Conservation (phyloP, 1,140 invertebrate genomes). For the Bombus picipes region DNA sequence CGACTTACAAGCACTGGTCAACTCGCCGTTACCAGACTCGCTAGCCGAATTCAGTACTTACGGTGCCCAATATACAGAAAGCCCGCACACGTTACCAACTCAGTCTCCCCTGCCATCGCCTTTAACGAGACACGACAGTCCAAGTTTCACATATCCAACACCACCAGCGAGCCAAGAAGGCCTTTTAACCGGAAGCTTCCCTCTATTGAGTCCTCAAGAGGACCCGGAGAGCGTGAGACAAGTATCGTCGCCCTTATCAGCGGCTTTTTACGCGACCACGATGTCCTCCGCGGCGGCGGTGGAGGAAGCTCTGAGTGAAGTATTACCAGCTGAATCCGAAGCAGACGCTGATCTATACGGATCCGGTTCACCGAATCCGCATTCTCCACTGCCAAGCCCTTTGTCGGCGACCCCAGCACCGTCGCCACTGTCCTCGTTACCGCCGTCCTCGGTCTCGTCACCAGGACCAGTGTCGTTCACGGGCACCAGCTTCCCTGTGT, state of each 20-base stretch:
- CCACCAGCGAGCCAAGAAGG: constrained; percentile 93
- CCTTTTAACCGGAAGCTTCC: constrained; percentile 81
- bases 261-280: constrained; percentile 92
- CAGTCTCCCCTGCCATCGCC: constrained; percentile 87
- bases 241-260: constrained; percentile 88
- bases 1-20: constrained; percentile 88
- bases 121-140: constrained; percentile 84
- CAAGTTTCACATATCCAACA: constrained; percentile 90
- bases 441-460: constrained; percentile 83
- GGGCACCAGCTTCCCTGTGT: constrained; percentile 81
- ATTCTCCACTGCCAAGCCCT: constrained; percentile 86
- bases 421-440: constrained; percentile 84
- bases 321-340: constrained; percentile 89
- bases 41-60: constrained; percentile 91
- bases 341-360: constrained; percentile 85
- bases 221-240: constrained; percentile 84
- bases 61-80: constrained; percentile 82
- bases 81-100: constrained; percentile 82
- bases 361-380: constrained; percentile 83
- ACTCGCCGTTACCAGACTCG: constrained; percentile 89
- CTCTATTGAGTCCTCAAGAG: constrained; percentile 83
- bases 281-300: constrained; percentile 93
- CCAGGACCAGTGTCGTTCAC: constrained; percentile 82
- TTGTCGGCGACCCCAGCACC: constrained; percentile 85
- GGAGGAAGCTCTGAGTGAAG: constrained; percentile 91